phyloP scores from a whole-genome alignment of 2,113 vertebrate species.

The Channa argus region DNA sequence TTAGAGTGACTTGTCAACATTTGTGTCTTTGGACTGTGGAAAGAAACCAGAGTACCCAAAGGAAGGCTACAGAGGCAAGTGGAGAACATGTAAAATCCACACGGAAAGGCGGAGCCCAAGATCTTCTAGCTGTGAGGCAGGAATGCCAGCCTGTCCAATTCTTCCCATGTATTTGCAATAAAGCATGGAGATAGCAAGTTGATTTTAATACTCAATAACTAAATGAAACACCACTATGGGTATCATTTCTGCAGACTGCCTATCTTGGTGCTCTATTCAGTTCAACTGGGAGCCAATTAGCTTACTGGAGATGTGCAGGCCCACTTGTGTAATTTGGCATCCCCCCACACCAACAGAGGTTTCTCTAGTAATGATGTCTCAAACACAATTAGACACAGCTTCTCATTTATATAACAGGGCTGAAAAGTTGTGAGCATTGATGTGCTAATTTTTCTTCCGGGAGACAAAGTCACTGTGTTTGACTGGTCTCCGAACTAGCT shows the following conservation, averaged over 20 bases:
- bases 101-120: too few relatives aligned
- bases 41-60: too few relatives aligned
- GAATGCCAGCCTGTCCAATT: neutral
- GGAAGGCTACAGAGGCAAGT: too few relatives aligned
- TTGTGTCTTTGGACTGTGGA: too few relatives aligned
- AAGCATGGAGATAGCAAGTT: neutral
- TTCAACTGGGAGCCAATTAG: conserved; percentile 19
- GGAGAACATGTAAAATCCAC: too few relatives aligned
- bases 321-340: conserved; percentile 4
- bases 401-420: conserved; percentile 31
- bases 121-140: too few relatives aligned
- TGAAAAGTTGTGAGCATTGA: neutral
- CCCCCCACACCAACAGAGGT: conserved; percentile 4
- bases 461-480: neutral
- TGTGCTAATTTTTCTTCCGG: conserved; percentile 9
- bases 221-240: neutral
- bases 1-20: too few relatives aligned
- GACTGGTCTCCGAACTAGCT: conserved; percentile 5
- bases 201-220: neutral
- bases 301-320: conserved; percentile 1
- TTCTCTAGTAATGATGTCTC: conserved; percentile 4
- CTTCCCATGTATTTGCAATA: neutral
- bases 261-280: conserved; percentile 10
- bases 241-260: neutral
- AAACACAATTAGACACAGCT: conserved; percentile 7